A percentile compares a stretch with the other conserved stretches of the same genome.
These are phyloP conservation scores for Channa maculata DNA, from an alignment of 2,113 vertebrate species.

Conservation along the genomic window DNA sequence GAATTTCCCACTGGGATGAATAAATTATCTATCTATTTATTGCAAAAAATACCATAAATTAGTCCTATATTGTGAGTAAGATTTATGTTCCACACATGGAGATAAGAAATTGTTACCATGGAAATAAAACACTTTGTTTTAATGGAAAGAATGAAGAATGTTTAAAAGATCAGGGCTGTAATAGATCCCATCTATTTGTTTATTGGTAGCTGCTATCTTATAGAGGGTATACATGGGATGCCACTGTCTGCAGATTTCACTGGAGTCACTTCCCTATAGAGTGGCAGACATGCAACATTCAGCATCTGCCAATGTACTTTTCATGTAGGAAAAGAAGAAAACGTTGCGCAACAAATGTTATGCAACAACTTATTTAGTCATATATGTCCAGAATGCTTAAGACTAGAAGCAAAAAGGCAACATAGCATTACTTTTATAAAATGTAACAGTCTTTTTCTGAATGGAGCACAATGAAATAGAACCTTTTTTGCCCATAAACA, in stretches of 20 bases:
- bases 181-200: neutral
- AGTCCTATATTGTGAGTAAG: neutral
- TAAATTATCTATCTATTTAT: neutral
- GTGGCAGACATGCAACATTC: neutral
- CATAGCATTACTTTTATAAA: neutral
- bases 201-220: neutral
- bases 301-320: too few relatives aligned
- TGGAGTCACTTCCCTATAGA: neutral
- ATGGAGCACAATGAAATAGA: too few relatives aligned
- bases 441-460: too few relatives aligned
- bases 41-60: neutral
- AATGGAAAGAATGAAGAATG: neutral
- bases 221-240: neutral
- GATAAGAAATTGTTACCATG: neutral
- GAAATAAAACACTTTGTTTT: neutral
- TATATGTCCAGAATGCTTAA: neutral
- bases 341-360: neutral
- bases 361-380: neutral
- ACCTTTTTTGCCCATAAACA: neutral
- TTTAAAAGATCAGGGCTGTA: neutral
- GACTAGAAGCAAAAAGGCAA: neutral
- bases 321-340: neutral
- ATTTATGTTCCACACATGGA: neutral
- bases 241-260: slow-evolving; percentile 1
- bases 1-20: too few relatives aligned